Evolutionary conservation across 2,113 vertebrate species (phyloP).

Genomic region (Etheostoma cragini): DNA sequence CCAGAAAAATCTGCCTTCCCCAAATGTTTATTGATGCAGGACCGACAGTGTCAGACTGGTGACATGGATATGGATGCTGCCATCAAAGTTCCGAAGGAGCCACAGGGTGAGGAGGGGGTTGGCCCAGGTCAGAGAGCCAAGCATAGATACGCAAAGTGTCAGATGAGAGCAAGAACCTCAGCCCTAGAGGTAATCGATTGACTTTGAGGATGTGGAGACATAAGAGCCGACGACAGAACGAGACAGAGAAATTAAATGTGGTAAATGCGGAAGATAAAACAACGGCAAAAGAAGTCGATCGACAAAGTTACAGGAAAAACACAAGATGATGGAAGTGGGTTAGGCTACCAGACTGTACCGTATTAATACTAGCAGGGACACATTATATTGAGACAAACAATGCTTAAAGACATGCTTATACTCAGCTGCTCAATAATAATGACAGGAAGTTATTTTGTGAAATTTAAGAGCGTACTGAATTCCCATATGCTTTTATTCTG

Average conservation of each 20-base stretch:
- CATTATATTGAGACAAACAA: constrained; percentile 59
- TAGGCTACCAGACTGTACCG: constrained; percentile 43
- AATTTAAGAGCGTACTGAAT: constrained; percentile 32
- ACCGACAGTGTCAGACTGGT: constrained; percentile 76
- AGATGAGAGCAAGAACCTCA: constrained; percentile 66
- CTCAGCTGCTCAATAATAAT: constrained; percentile 63
- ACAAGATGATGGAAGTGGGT: constrained; percentile 6
- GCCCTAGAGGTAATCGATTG: constrained; percentile 75
- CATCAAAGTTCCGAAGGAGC: constrained; percentile 85
- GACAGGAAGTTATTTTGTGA: constrained; percentile 47
- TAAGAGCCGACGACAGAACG: constrained; percentile 31
- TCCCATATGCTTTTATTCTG: constrained; percentile 52
- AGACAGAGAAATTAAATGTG: constrained; percentile 61
- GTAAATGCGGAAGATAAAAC: constrained; percentile 54
- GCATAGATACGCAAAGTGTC: constrained; percentile 68
- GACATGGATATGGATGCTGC: constrained; percentile 84
- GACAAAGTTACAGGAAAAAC: constrained; percentile 37
- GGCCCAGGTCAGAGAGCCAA: constrained; percentile 65
- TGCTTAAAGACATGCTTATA: constrained; percentile 42
- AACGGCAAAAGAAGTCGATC: constrained; percentile 49
- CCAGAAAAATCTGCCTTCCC: constrained; percentile 85
- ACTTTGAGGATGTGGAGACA: constrained; percentile 66
- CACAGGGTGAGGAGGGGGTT: constrained; percentile 58
- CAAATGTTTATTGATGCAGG: constrained; percentile 90
- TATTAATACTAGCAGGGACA: constrained; percentile 65